Evolutionary conservation across 2,888 invertebrate species (phyloP).

Genomic region (Tinea pellionella): DNA sequence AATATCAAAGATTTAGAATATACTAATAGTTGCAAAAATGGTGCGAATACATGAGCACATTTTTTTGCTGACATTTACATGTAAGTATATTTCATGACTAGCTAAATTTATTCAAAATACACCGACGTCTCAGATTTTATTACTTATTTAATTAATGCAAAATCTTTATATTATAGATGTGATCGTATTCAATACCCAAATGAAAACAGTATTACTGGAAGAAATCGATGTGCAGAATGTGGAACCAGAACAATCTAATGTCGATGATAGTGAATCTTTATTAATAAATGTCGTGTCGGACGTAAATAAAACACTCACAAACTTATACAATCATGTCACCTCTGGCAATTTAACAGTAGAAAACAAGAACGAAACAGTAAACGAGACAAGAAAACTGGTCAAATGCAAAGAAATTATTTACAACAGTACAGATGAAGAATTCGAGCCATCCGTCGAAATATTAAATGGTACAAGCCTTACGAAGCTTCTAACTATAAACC

Average conservation of each 20-base stretch:
- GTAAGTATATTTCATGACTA: too few species aligned
- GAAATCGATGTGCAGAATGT: slow-evolving; percentile 23
- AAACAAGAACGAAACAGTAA: slow-evolving; percentile 35
- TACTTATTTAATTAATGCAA: not conserved
- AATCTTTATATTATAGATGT: slow-evolving; percentile 27
- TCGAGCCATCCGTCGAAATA: slow-evolving; percentile 67
- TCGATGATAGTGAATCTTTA: slow-evolving; percentile 56
- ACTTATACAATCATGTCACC: slow-evolving; percentile 54
- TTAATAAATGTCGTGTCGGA: slow-evolving; percentile 56
- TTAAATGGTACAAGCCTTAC: slow-evolving; percentile 79
- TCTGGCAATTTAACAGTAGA: slow-evolving; percentile 50
- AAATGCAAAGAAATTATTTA: slow-evolving; percentile 51
- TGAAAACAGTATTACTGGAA: slow-evolving; percentile 45
- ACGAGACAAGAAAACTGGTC: slow-evolving; percentile 55
- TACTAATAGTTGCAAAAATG: not conserved
- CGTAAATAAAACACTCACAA: slow-evolving; percentile 56
- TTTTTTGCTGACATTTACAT: not conserved
- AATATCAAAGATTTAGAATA: not conserved
- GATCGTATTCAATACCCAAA: slow-evolving; percentile 31
- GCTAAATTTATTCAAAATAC: too few species aligned
- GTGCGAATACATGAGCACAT: not conserved
- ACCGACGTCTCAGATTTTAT: not conserved
- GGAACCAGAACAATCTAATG: slow-evolving; percentile 38
- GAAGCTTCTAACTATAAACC: slow-evolving; percentile 72
- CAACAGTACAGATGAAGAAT: slow-evolving; percentile 37